These are phyloP conservation scores for Heliconius hermathena DNA, from an alignment of 1,140 invertebrate genomes.

Conservation along the genomic window DNA sequence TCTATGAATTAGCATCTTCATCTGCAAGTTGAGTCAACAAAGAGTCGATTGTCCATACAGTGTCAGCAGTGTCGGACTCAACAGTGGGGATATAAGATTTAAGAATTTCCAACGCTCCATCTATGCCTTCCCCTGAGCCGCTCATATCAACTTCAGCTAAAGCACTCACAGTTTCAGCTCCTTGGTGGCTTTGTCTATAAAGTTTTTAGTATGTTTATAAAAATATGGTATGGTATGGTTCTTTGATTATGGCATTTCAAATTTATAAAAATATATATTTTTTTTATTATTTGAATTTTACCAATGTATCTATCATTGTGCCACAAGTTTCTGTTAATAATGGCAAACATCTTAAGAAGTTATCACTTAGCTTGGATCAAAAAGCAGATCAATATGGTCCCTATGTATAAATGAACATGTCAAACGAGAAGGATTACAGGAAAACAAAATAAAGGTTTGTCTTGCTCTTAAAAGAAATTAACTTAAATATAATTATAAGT, in stretches of 20 bases:
- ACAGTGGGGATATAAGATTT: slow-evolving; percentile 60
- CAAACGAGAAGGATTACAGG: too few relatives aligned
- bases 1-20: slow-evolving; percentile 24
- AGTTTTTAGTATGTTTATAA: slow-evolving; percentile 8
- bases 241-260: too few relatives aligned
- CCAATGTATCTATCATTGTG: too few relatives aligned
- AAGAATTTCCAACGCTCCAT: slow-evolving; percentile 61
- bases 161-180: slow-evolving; percentile 65
- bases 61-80: slow-evolving; percentile 62
- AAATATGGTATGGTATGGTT: too few relatives aligned
- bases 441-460: too few relatives aligned
- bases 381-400: too few relatives aligned
- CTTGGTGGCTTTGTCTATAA: slow-evolving; percentile 58
- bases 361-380: too few relatives aligned
- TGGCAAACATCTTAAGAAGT: too few relatives aligned
- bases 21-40: slow-evolving; percentile 56
- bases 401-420: too few relatives aligned
- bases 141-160: slow-evolving; percentile 64
- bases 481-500: too few relatives aligned
- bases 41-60: slow-evolving; percentile 71
- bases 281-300: background rate
- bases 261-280: slow-evolving; percentile 7
- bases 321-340: too few relatives aligned
- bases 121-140: slow-evolving; percentile 62
- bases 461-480: too few relatives aligned